phyloP scores from a whole-genome alignment of 2,113 vertebrate species.

The Prunella fulvescens region DNA sequence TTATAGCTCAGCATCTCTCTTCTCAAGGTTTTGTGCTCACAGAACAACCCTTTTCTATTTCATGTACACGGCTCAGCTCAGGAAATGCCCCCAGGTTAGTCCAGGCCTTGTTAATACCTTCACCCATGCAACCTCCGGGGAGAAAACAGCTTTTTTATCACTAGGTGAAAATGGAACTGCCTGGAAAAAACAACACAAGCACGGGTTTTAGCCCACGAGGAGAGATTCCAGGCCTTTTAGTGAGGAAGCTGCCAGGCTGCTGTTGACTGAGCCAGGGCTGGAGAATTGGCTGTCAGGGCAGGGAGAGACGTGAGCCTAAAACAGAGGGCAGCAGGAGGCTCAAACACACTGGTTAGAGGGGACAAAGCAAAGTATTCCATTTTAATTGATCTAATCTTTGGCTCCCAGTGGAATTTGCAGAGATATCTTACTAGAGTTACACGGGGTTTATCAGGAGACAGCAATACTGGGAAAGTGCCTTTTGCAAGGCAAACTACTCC shows the following conservation, averaged over 20 bases:
- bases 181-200: constrained; percentile 63
- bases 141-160: constrained; percentile 57
- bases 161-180: constrained; percentile 66
- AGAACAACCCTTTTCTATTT: background rate
- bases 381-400: constrained; percentile 77
- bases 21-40: background rate
- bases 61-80: background rate
- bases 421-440: constrained; percentile 76
- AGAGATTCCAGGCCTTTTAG: constrained; percentile 48
- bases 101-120: constrained; percentile 9
- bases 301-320: background rate
- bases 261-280: background rate
- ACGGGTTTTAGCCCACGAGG: constrained; percentile 27
- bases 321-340: constrained; percentile 25
- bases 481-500: constrained; percentile 56
- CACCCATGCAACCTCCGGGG: background rate
- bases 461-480: constrained; percentile 70
- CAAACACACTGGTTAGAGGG: constrained; percentile 51
- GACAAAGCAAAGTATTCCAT: constrained; percentile 73
- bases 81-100: background rate
- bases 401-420: constrained; percentile 66
- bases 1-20: constrained; percentile 28
- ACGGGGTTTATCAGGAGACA: constrained; percentile 66
- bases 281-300: background rate
- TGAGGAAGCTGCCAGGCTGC: constrained; percentile 53